Conservation (phyloP, 92 coral and sea anemone species). For the Ricordea florida region DNA sequence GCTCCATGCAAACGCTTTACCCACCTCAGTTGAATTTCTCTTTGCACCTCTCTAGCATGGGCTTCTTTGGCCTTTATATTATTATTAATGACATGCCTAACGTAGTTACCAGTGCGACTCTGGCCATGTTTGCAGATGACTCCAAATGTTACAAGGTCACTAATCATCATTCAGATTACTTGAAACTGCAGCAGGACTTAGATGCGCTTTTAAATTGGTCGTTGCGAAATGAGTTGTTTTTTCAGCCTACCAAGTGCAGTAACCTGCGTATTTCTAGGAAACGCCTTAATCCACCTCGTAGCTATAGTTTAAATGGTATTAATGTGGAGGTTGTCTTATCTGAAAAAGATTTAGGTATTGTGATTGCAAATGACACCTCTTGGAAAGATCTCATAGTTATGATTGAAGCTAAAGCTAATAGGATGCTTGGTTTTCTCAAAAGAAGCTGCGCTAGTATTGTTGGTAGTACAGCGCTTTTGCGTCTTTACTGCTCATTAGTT, state of each 20-base stretch:
- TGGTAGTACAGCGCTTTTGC: not conserved
- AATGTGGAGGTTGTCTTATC: not conserved
- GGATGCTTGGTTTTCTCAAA: conserved; percentile 24
- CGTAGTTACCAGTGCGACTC: too few species aligned
- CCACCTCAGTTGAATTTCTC: too few species aligned
- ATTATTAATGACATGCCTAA: too few species aligned
- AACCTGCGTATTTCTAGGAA: conserved; percentile 41
- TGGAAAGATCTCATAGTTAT: conserved; percentile 23
- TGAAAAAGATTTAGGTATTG: conserved; percentile 21
- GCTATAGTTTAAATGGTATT: conserved; percentile 13
- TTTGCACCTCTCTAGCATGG: too few species aligned
- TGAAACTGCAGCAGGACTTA: conserved; percentile 36
- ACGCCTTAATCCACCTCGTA: conserved; percentile 20
- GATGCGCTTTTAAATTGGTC: conserved; percentile 39
- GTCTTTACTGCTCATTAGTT: too few species aligned
- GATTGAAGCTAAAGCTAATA: conserved; percentile 35
- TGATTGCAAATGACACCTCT: conserved; percentile 2
- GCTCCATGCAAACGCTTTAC: too few species aligned
- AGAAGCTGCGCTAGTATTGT: conserved; percentile 5
- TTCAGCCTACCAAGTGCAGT: conserved; percentile 45
- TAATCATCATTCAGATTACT: conserved; percentile 16
- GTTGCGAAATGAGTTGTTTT: conserved; percentile 33
- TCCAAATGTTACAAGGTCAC: conserved; percentile 29
- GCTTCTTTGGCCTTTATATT: too few species aligned
- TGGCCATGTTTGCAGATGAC: conserved; percentile 54